Evolutionary conservation across 2,113 vertebrate species (phyloP), one percentile per base, ranked within the genome.

Genomic region (Campylorhamphus procurvoides): DNA sequence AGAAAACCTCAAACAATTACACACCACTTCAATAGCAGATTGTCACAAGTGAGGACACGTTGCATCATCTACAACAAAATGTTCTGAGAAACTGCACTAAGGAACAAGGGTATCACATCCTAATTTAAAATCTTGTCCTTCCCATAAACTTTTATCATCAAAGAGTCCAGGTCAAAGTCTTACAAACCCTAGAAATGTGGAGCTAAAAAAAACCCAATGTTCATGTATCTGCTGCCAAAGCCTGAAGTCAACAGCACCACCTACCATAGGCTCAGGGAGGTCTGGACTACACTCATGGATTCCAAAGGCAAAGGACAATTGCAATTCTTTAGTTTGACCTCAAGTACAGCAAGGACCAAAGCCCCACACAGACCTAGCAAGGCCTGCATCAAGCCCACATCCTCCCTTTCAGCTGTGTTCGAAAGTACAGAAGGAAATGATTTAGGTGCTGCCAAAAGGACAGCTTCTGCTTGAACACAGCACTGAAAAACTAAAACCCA

Each of bases 401-500:
- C 75, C 72, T 85, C 89, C 81, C 76, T 96, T 84, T 87, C 85
- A 87, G 78, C 15, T 96, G 52, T 53, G 37, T 44, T 87, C 35
- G 81, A 74, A 93, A 83, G 58, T 10, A 66, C 2, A 79, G 22
- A 83, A 76, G 50, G 49, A 84, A 96, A 81, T 74, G 0, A 59
- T 53, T 40, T 29, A 40, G 40, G 47, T 84, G 96, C 90, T 92
- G 78, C 37, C 77, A 78, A 87, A 50, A 96, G 35, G n/a, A 94
- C 59, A 53, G 44, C 14, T 85, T 58, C 60, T 75, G 62, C 39
- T 59, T 50, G 24, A 87, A 71, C 7, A 60, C 9, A 63, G n/a
- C 50, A 66, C 23, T 35, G 39, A 66, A 76, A 76, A 40, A 27
- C 29, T 14, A 33, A 84, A 84, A 14, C 1, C 8, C 28, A 13